Evolutionary conservation across 1,140 invertebrate species (phyloP).

Genomic region (Gryllus bimaculatus): DNA sequence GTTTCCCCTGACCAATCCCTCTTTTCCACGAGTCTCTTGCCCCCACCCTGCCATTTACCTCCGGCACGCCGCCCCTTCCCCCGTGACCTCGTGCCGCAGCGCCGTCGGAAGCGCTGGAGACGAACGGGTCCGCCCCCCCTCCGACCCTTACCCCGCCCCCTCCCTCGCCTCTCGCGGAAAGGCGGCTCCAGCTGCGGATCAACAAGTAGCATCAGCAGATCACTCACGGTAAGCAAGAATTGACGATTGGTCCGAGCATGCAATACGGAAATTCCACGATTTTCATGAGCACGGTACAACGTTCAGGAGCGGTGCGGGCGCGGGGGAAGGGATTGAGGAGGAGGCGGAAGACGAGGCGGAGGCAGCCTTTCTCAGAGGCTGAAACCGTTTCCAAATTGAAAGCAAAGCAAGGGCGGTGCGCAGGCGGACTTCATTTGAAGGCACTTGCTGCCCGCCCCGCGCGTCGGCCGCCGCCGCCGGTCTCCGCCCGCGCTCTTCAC

Average conservation of each 20-base stretch:
- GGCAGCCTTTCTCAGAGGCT: neutral
- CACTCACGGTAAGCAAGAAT: neutral
- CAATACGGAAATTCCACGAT: conserved; percentile 4
- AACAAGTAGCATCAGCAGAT: neutral
- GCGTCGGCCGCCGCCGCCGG: no score
- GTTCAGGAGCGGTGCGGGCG: neutral
- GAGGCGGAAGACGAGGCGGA: no score
- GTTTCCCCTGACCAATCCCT: no score
- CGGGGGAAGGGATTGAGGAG: no score
- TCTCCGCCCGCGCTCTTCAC: no score
- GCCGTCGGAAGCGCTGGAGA: neutral
- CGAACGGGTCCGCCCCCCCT: neutral
- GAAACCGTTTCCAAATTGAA: conserved; percentile 4
- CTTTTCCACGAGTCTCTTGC: no score
- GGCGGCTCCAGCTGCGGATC: neutral
- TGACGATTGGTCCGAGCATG: neutral
- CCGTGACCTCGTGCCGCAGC: neutral
- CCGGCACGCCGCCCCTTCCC: no score
- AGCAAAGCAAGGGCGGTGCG: neutral
- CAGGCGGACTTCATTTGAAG: neutral
- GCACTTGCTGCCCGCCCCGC: neutral
- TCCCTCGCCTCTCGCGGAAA: neutral
- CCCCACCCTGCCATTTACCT: no score
- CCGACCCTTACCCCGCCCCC: no score
- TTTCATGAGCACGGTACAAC: neutral